Evolutionary conservation across 2,113 vertebrate genomes (phyloP).

Genomic region (Mustela lutreola): DNA sequence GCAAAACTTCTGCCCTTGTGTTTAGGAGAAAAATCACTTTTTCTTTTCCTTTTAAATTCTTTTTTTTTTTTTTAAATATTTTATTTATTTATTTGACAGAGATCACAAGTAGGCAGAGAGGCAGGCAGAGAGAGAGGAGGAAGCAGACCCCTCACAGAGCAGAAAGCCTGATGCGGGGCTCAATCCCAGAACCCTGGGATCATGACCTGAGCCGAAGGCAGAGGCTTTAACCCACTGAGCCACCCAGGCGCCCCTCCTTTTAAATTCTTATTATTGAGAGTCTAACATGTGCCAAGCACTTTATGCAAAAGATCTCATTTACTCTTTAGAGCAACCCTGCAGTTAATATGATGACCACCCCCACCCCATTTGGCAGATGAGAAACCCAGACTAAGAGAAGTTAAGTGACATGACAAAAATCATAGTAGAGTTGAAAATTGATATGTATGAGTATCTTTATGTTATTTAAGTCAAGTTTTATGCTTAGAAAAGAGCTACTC

Average conservation of each 20-base stretch:
- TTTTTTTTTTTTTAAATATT: no score
- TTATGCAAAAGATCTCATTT: not conserved
- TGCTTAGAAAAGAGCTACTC: not conserved
- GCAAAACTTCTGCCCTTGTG: not conserved
- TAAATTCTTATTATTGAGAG: not conserved
- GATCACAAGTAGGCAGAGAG: no score
- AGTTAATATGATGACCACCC: not conserved
- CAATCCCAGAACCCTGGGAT: no score
- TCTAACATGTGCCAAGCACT: not conserved
- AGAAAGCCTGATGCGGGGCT: no score
- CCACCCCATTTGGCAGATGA: not conserved
- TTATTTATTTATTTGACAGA: no score
- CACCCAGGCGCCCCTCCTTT: not conserved
- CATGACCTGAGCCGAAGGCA: no score
- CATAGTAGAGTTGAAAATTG: not conserved
- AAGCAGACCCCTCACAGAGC: no score
- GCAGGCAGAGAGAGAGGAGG: no score
- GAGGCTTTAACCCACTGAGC: no score
- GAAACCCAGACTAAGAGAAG: not conserved
- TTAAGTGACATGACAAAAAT: not conserved
- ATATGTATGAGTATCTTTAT: not conserved
- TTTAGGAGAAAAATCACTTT: not conserved
- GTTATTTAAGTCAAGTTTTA: not conserved
- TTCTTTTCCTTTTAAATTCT: not conserved
- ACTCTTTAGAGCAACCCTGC: not conserved